phyloP scores from a whole-genome alignment of 2,888 invertebrate species.

The Tetragonisca angustula region DNA sequence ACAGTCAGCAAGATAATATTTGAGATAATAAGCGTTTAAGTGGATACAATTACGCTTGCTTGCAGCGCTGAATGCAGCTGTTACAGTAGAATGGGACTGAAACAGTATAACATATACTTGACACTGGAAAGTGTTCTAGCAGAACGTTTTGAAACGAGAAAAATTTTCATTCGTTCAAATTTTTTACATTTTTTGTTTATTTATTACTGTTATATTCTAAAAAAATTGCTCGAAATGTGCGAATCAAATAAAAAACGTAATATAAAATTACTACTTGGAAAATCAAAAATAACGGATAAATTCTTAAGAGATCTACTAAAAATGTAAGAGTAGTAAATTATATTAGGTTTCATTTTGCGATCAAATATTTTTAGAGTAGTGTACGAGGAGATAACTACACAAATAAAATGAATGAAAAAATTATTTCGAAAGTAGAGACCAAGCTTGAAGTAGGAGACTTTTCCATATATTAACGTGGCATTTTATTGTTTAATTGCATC shows the following conservation, averaged over 20 bases:
- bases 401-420: neutral
- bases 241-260: neutral
- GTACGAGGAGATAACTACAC: neutral
- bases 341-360: neutral
- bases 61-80: neutral
- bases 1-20: constrained; percentile 9
- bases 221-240: neutral
- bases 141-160: neutral
- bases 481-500: constrained; percentile 28
- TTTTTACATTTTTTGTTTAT: too few relatives aligned
- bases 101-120: neutral
- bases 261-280: neutral
- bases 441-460: neutral
- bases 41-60: constrained; percentile 14
- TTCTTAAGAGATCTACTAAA: too few relatives aligned
- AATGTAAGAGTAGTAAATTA: neutral
- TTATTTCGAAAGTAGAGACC: neutral
- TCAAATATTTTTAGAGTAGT: neutral
- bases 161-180: neutral
- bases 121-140: neutral
- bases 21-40: constrained; percentile 15
- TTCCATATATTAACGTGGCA: neutral
- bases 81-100: neutral
- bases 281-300: neutral
- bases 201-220: neutral